phyloP scores from a whole-genome alignment of 2,113 vertebrate genomes.

The Alligator mississippiensis region DNA sequence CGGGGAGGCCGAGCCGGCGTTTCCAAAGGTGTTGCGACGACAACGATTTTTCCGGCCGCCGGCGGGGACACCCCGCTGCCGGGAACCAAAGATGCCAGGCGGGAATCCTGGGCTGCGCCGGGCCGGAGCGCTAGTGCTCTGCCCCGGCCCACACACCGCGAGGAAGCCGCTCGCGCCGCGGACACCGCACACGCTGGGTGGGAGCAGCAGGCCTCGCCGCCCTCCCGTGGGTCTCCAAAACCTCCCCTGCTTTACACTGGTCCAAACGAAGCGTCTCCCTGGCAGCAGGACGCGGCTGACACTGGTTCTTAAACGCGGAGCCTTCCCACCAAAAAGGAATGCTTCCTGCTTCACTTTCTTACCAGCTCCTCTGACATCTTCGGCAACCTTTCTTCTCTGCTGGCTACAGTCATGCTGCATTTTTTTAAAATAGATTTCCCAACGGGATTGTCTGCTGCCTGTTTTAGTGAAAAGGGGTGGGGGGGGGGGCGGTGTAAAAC shows the following conservation, averaged over 20 bases:
- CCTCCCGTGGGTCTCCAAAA: background rate
- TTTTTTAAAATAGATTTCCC: background rate
- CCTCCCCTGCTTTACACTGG: background rate
- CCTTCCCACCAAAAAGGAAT: background rate
- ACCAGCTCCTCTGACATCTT: background rate
- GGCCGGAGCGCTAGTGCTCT: background rate
- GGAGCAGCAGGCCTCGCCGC: background rate
- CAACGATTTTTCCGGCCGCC: too few species aligned
- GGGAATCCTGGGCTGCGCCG: too few species aligned
- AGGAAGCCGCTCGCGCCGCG: background rate
- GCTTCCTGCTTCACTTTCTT: background rate
- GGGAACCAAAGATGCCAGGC: too few species aligned
- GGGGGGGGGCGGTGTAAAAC: conserved; percentile 22
- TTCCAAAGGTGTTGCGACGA: too few species aligned
- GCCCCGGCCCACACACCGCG: background rate
- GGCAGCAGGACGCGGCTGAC: background rate
- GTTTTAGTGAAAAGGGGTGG: conserved; percentile 32
- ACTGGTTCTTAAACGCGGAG: background rate
- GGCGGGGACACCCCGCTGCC: too few species aligned
- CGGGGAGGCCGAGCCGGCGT: too few species aligned
- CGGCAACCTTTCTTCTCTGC: background rate
- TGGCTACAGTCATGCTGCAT: background rate
- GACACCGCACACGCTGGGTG: too few species aligned
- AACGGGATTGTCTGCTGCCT: background rate
- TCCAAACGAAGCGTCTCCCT: background rate